These are phyloP conservation scores for Strigamia maritima DNA, from an alignment of 2,888 invertebrate species.

Conservation along the genomic window DNA sequence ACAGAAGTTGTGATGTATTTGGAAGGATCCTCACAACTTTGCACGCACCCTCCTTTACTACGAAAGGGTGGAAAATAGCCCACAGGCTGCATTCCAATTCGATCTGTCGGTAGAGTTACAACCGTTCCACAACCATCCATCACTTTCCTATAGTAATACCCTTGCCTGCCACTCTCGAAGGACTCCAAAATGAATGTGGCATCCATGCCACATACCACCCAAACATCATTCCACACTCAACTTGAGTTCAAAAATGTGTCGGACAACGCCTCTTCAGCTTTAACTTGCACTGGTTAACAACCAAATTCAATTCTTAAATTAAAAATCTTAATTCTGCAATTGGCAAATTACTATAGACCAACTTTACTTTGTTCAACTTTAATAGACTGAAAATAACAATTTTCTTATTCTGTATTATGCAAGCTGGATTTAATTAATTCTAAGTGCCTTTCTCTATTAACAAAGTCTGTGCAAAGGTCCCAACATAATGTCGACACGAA, in stretches of 20 bases:
- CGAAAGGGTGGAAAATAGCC: conserved; percentile 32
- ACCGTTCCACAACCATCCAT: conserved; percentile 31
- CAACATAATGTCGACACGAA: neutral
- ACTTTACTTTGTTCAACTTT: neutral
- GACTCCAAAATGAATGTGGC: conserved; percentile 28
- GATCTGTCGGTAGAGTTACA: conserved; percentile 34
- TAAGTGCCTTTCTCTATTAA: neutral
- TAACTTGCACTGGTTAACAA: conserved; percentile 13
- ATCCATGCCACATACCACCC: conserved; percentile 24
- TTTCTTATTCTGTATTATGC: neutral
- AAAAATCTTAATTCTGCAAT: neutral
- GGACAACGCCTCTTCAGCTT: neutral
- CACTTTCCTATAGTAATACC: conserved; percentile 30
- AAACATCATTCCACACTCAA: conserved; percentile 28
- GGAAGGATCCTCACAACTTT: conserved; percentile 32
- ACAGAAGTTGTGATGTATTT: conserved; percentile 14
- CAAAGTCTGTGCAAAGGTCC: neutral
- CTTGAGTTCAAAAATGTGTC: conserved; percentile 29
- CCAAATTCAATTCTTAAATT: neutral
- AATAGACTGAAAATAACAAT: neutral
- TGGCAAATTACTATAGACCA: neutral
- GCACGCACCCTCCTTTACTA: conserved; percentile 29
- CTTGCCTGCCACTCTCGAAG: conserved; percentile 32
- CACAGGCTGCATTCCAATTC: conserved; percentile 34
- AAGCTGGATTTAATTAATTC: neutral